A percentile compares a stretch with the other conserved stretches of the same genome.
These are phyloP conservation scores for Phaethornis superciliosus DNA, from an alignment of 2,113 vertebrate genomes.

Conservation along the genomic window DNA sequence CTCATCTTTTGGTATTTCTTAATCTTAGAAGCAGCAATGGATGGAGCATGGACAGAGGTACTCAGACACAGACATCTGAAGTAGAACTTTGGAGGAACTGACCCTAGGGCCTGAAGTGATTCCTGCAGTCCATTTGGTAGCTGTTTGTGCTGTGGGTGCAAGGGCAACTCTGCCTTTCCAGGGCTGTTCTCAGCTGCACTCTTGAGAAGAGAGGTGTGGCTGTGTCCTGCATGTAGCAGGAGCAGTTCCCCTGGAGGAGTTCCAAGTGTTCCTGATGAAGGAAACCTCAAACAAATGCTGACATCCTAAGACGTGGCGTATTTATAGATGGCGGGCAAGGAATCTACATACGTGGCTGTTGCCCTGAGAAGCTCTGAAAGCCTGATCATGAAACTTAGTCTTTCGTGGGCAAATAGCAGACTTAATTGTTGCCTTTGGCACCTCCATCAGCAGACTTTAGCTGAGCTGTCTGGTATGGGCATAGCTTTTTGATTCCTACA, in stretches of 20 bases:
- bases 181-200: not conserved
- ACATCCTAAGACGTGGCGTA: not conserved
- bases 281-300: conserved; percentile 14
- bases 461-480: not conserved
- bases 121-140: not conserved
- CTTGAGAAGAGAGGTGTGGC: not conserved
- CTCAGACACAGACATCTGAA: not conserved
- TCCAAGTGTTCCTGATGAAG: not conserved
- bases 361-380: not conserved
- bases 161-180: not conserved
- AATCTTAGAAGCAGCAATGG: not conserved
- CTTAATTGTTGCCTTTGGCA: conserved; percentile 22
- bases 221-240: not conserved
- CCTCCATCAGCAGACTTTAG: not conserved
- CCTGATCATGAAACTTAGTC: not conserved
- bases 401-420: not conserved
- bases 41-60: not conserved
- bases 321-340: not conserved
- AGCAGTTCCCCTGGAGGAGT: not conserved
- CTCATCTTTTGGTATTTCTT: not conserved
- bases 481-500: not conserved
- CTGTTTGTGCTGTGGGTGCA: not conserved
- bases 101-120: not conserved
- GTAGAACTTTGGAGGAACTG: not conserved
- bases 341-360: not conserved